Percentiles rank a stretch among this genome's conserved stretches.
Conservation (phyloP, 1,140 invertebrate species). For the Drosophila equinoxialis region DNA sequence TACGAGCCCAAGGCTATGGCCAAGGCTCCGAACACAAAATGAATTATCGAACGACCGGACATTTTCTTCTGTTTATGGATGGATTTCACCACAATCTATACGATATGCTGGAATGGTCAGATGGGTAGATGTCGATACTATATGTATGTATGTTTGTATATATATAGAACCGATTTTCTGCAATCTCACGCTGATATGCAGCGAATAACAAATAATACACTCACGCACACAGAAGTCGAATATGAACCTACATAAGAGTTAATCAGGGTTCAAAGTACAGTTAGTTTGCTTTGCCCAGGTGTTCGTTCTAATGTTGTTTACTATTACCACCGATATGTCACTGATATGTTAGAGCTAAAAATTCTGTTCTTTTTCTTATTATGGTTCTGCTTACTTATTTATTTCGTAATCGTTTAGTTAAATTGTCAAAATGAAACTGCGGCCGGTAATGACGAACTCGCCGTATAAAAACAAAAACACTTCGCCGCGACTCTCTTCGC, state of each 20-base stretch:
- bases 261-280: conserved; percentile 60
- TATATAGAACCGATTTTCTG: conserved; percentile 42
- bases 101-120: neutral
- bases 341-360: neutral
- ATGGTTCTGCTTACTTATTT: conserved; percentile 62
- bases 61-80: conserved; percentile 46
- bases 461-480: too few relatives aligned
- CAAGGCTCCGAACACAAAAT: conserved; percentile 70
- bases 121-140: neutral
- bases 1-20: conserved; percentile 75
- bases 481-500: too few relatives aligned
- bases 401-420: conserved; percentile 49
- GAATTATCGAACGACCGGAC: conserved; percentile 63
- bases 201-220: neutral
- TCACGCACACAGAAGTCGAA: conserved; percentile 12
- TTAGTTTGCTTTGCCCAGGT: conserved; percentile 18
- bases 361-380: conserved; percentile 15
- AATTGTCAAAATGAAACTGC: conserved; percentile 52
- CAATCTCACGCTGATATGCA: conserved; percentile 71
- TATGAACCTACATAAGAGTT: neutral
- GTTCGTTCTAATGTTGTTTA: neutral
- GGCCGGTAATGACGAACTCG: conserved; percentile 35
- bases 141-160: conserved; percentile 30
- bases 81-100: conserved; percentile 56
- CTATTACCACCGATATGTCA: neutral